phyloP scores from a whole-genome alignment of 2,113 vertebrate genomes.

The Varanus komodoensis region DNA sequence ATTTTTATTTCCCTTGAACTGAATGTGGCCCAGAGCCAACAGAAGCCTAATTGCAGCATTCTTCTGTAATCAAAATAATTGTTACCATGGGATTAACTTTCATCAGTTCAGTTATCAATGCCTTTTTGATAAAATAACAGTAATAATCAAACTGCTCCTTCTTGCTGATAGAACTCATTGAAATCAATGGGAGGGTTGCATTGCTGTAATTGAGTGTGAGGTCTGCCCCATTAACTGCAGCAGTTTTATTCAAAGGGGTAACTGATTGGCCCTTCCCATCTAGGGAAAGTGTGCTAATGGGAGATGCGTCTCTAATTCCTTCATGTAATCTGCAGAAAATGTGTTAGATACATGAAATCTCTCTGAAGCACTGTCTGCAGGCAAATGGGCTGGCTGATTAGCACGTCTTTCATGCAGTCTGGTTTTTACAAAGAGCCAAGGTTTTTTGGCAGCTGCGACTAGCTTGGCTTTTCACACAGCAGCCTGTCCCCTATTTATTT shows the following conservation, averaged over 20 bases:
- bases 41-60: neutral
- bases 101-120: neutral
- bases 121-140: neutral
- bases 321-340: constrained; percentile 41
- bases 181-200: constrained; percentile 30
- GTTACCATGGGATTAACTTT: constrained; percentile 36
- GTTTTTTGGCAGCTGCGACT: constrained; percentile 49
- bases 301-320: constrained; percentile 47
- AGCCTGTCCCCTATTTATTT: constrained; percentile 47
- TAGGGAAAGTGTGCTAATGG: constrained; percentile 37
- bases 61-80: constrained; percentile 36
- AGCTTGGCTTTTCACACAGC: constrained; percentile 45
- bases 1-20: neutral
- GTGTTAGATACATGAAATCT: constrained; percentile 32
- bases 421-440: constrained; percentile 48
- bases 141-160: constrained; percentile 34
- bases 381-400: constrained; percentile 60
- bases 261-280: constrained; percentile 24
- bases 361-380: constrained; percentile 55
- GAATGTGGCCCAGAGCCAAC: neutral
- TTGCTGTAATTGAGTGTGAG: constrained; percentile 35
- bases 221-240: constrained; percentile 40
- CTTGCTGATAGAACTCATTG: constrained; percentile 34
- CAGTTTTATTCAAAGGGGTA: constrained; percentile 7
- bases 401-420: constrained; percentile 56